Base-by-base conservation (phyloP, 92 coral and sea anemone species). In the Epizoanthus stellaris region DNA sequence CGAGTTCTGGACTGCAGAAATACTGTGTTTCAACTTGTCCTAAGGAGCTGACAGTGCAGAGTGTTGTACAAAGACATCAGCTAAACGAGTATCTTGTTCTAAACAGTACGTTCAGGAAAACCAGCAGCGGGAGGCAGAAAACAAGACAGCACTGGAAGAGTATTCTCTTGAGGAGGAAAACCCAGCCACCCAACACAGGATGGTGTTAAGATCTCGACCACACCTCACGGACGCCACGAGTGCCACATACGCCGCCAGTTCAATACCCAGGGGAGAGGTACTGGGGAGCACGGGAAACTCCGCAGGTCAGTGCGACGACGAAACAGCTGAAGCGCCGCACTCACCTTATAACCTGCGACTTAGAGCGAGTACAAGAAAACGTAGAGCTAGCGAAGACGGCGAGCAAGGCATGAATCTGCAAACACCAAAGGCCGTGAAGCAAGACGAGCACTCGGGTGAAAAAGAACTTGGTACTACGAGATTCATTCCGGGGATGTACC, bases 401-500 rank as follows among this genome's bases (percentile, higher is more conserved):
- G 65, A 81, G 53, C 71, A 53, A 61, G 59, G 58, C 39, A 53
- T 40, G 38, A 57, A 59, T 34, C 11, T 23, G 63, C 75, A 67
- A 30, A 75, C 63, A n/a, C 65, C 66, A 74, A 88, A 88, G 42
- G 14, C 76, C 17, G 1, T 71, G 40, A 70, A 68, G 75, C 76
- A 60, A 60, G 89, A 77, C 65, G 67, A 53, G 6, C 56, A 68
- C 4, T 25, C 36, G 23, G 16, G 57, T 17, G 75, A 59, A 8
- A 23, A 57, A 21, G 86, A 90, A 80, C 43, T 15, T 11, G 15
- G 12, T 56, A 10, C 60, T 43, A 39, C 71, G 9, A 70, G 43
- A 52, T 87, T 83, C 30, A 12, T 88, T 17, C 91, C 91, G 9
- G 91, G 91, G 21, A 76, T 88, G 85, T 88, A 82, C 43, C 81